Conservation (phyloP, 2,113 vertebrate genomes). For the Gymnobelideus leadbeateri region DNA sequence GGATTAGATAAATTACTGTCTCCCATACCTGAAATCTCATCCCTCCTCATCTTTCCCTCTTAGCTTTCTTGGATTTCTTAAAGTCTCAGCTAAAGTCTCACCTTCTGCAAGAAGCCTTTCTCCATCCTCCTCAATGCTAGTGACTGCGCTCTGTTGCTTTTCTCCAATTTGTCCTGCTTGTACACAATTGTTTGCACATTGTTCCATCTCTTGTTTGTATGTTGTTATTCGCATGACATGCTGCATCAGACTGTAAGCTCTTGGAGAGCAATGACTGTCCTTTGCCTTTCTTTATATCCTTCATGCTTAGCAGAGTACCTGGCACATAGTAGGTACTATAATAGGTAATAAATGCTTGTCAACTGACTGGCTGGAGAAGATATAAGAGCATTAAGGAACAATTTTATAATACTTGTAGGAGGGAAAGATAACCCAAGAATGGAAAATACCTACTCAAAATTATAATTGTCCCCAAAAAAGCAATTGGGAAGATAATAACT, state of each 20-base stretch:
- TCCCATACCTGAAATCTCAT: too few relatives aligned
- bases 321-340: too few relatives aligned
- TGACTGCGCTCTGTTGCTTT: neutral
- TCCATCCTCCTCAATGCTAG: neutral
- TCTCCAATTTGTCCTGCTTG: neutral
- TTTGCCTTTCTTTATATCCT: neutral
- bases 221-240: neutral
- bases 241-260: neutral
- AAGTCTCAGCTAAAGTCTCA: neutral
- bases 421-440: neutral
- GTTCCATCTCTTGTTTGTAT: neutral
- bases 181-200: neutral
- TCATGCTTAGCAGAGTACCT: too few relatives aligned
- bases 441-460: neutral
- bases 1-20: too few relatives aligned
- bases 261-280: neutral
- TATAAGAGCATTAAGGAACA: neutral
- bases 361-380: neutral
- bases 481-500: too few relatives aligned
- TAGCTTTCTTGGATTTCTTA: neutral
- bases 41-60: too few relatives aligned
- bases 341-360: neutral
- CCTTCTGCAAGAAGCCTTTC: neutral
- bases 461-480: too few relatives aligned
- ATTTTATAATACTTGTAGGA: neutral